Evolutionary conservation across 1,140 invertebrate genomes (phyloP).

Genomic region (Stenopsyche tienmushanensis): DNA sequence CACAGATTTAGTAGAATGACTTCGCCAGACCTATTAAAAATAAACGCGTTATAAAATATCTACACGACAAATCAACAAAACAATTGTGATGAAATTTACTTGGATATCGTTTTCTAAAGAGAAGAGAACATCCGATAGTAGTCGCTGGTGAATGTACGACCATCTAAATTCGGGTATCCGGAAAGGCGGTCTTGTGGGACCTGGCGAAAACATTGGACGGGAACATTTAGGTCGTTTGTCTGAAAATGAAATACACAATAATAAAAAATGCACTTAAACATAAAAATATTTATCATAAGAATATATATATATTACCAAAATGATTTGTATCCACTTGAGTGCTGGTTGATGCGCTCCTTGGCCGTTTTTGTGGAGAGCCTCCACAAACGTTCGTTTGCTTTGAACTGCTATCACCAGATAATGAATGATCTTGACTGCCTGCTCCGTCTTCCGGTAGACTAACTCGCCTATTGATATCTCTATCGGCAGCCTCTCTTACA

Average conservation of each 20-base stretch:
- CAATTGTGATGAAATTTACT: slow-evolving; percentile 55
- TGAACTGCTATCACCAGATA: slow-evolving; percentile 41
- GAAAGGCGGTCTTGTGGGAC: slow-evolving; percentile 93
- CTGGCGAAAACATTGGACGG: slow-evolving; percentile 91
- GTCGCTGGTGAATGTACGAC: slow-evolving; percentile 97
- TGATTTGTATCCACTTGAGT: slow-evolving; percentile 80
- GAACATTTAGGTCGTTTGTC: slow-evolving; percentile 51
- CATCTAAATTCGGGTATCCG: slow-evolving; percentile 99
- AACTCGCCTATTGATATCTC: slow-evolving; percentile 58
- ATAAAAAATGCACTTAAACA: neutral
- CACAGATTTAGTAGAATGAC: slow-evolving; percentile 94
- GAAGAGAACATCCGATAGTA: slow-evolving; percentile 95
- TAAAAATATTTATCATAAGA: slow-evolving; percentile 15
- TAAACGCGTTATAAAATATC: no score
- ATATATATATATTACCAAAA: slow-evolving; percentile 62
- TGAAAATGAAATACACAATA: slow-evolving; percentile 35
- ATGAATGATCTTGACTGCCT: slow-evolving; percentile 52
- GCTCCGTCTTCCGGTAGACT: slow-evolving; percentile 64
- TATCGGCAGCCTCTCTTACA: slow-evolving; percentile 47
- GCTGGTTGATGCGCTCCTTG: slow-evolving; percentile 73
- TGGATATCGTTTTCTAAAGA: slow-evolving; percentile 98
- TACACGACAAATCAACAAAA: slow-evolving; percentile 13
- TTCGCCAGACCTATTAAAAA: slow-evolving; percentile 64
- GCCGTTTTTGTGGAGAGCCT: slow-evolving; percentile 63
- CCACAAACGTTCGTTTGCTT: slow-evolving; percentile 33